Conservation (phyloP, 2,113 vertebrate species). For the Phrynosoma blainvillii region DNA sequence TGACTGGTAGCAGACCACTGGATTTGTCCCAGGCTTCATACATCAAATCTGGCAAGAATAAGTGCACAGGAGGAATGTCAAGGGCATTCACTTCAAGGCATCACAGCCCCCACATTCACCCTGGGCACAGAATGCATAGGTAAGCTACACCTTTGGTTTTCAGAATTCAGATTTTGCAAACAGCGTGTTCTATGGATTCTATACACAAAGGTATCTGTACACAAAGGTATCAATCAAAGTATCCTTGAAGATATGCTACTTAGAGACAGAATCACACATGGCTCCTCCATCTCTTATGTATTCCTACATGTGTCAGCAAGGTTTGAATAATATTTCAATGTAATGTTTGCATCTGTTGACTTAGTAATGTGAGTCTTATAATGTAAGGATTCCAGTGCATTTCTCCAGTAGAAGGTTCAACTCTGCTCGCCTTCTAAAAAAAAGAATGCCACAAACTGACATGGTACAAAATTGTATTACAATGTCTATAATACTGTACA, state of each 20-base stretch:
- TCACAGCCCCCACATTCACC: background rate
- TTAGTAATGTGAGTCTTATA: background rate
- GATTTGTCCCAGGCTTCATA: background rate
- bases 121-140: background rate
- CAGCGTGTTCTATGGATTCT: background rate
- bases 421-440: constrained; percentile 25
- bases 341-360: constrained; percentile 1
- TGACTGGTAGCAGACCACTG: background rate
- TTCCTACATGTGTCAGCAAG: background rate
- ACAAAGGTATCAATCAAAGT: background rate
- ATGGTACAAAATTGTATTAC: too few species aligned
- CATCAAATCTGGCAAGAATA: background rate
- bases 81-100: background rate
- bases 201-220: background rate
- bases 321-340: constrained; percentile 23
- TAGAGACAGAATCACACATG: too few species aligned
- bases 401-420: constrained; percentile 23
- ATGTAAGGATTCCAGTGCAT: constrained; percentile 45
- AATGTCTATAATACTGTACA: too few species aligned
- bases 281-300: background rate
- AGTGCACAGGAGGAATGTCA: too few species aligned
- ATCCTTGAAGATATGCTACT: background rate
- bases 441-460: background rate
- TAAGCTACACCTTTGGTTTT: background rate
- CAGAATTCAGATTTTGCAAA: background rate